phyloP scores from a whole-genome alignment of 2,888 invertebrate species.

The Zygothrica quintamaculata region DNA sequence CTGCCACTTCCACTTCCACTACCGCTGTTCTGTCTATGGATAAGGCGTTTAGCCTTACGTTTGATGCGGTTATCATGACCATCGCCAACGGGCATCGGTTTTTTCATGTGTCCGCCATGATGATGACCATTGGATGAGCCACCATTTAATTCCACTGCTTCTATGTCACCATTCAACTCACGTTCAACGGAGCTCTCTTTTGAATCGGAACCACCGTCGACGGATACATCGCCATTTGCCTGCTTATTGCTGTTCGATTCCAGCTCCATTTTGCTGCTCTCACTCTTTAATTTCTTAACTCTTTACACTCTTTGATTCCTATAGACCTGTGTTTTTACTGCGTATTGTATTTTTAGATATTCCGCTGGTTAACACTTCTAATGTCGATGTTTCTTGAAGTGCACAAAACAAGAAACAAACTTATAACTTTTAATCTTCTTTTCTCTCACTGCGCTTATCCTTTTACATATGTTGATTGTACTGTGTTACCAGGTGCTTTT shows the following conservation, averaged over 20 bases:
- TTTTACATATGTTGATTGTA: too few relatives aligned
- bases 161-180: conserved; percentile 81
- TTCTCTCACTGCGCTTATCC: too few relatives aligned
- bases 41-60: conserved; percentile 83
- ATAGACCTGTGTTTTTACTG: too few relatives aligned
- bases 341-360: too few relatives aligned
- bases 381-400: too few relatives aligned
- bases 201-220: conserved; percentile 66
- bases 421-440: too few relatives aligned
- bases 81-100: conserved; percentile 81
- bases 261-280: conserved; percentile 63
- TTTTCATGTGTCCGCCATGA: conserved; percentile 75
- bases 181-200: conserved; percentile 83
- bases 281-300: background rate
- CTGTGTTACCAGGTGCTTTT: conserved; percentile 69
- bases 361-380: too few relatives aligned
- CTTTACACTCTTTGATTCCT: background rate
- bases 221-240: conserved; percentile 49
- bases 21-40: conserved; percentile 83
- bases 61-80: conserved; percentile 81
- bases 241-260: conserved; percentile 65
- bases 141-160: conserved; percentile 79
- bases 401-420: too few relatives aligned
- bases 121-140: conserved; percentile 54
- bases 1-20: conserved; percentile 10